Percentiles rank a stretch among this genome's conserved stretches.
These are phyloP conservation scores for Ophthalmolycus amberensis DNA, from an alignment of 2,113 vertebrate genomes.

Conservation along the genomic window DNA sequence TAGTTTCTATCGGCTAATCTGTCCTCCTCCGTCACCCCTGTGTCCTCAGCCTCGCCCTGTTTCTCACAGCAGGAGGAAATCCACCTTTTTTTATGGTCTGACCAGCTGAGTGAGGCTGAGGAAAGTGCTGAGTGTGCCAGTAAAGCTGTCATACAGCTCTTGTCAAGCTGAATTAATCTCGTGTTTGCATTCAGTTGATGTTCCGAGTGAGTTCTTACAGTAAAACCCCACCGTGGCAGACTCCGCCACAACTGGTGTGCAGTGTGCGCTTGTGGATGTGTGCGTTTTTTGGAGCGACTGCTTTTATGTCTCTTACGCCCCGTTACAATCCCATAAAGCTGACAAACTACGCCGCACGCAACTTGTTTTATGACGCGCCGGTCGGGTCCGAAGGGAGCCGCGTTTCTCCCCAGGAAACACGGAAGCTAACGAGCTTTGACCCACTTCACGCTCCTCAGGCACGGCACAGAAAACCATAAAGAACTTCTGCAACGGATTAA, in stretches of 20 bases:
- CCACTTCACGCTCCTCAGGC: not conserved
- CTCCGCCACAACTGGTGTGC: slow-evolving; percentile 4
- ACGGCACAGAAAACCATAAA: not conserved
- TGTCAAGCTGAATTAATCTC: slow-evolving; percentile 41
- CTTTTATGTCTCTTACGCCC: slow-evolving; percentile 7
- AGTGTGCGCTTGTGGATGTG: not conserved
- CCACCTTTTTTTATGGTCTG: slow-evolving; percentile 25
- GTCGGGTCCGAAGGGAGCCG: slow-evolving; percentile 12
- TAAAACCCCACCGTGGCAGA: not conserved
- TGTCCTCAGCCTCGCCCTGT: slow-evolving; percentile 6
- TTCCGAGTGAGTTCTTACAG: slow-evolving; percentile 12
- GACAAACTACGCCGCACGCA: slow-evolving; percentile 40
- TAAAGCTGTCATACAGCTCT: slow-evolving; percentile 46
- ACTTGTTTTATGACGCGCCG: slow-evolving; percentile 13
- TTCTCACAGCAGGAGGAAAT: slow-evolving; percentile 21
- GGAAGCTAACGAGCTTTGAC: slow-evolving; percentile 22
- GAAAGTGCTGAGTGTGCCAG: slow-evolving; percentile 24
- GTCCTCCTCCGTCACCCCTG: not conserved
- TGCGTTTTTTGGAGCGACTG: not conserved
- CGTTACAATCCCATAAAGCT: slow-evolving; percentile 44
- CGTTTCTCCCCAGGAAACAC: slow-evolving; percentile 13
- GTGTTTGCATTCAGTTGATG: slow-evolving; percentile 33
- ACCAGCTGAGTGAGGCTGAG: slow-evolving; percentile 24
- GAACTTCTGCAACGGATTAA: not conserved
- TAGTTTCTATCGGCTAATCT: slow-evolving; percentile 12